A percentile compares a stretch with the other conserved stretches of the same genome.
These are phyloP conservation scores for Perca fluviatilis DNA, from an alignment of 2,113 vertebrate species.

Conservation along the genomic window DNA sequence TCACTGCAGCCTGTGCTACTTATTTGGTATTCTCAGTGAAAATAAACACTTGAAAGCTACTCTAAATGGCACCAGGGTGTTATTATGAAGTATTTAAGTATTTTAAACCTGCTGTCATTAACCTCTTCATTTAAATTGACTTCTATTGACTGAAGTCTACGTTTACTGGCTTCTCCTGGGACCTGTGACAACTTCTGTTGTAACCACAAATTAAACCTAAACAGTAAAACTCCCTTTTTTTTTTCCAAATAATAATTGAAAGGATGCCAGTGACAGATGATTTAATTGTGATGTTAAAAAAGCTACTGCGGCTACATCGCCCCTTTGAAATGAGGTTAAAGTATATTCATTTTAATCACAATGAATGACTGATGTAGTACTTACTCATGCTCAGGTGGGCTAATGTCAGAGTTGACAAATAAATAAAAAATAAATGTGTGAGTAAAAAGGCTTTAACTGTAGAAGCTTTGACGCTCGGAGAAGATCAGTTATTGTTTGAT, in stretches of 20 bases:
- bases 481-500: conserved; percentile 54
- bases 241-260: background rate
- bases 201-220: background rate
- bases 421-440: conserved; percentile 1
- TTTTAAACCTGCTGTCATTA: background rate
- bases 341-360: conserved; percentile 31
- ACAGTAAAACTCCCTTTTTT: background rate
- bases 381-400: conserved; percentile 24
- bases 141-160: background rate
- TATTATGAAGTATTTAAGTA: background rate
- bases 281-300: conserved; percentile 10
- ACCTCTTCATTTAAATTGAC: background rate
- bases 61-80: background rate
- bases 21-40: background rate
- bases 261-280: background rate
- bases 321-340: conserved; percentile 6
- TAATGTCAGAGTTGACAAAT: conserved; percentile 18
- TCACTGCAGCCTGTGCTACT: background rate
- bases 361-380: conserved; percentile 9
- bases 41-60: background rate
- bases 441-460: conserved; percentile 34
- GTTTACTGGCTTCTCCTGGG: background rate
- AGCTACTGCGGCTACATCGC: background rate
- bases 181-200: no score
- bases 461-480: conserved; percentile 24